Percentiles rank a stretch among this genome's conserved stretches.
phyloP scores from a whole-genome alignment of 2,797 vertebrate species.

The Microcaecilia unicolor region DNA sequence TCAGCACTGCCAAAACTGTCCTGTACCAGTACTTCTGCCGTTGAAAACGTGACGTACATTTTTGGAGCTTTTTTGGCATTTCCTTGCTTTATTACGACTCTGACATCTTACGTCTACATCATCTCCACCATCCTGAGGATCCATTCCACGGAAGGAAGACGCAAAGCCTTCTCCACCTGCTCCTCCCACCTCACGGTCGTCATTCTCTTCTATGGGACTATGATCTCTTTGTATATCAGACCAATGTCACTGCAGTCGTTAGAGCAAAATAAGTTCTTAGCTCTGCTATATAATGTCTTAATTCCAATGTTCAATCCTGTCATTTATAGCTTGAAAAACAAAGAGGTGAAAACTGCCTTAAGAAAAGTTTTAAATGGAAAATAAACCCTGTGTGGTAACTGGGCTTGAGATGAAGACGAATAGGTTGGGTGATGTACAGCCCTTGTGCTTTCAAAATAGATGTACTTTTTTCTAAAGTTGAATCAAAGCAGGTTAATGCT shows the following conservation, averaged over 20 bases:
- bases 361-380: too few relatives aligned
- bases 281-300: background rate
- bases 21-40: background rate
- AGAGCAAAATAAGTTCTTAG: background rate
- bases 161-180: slow-evolving; percentile 5
- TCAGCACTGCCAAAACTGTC: slow-evolving; percentile 18
- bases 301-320: background rate
- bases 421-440: too few relatives aligned
- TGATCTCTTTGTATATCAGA: background rate
- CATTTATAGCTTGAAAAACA: background rate
- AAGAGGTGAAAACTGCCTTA: background rate
- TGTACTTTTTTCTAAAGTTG: too few relatives aligned
- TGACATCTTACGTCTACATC: background rate
- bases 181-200: slow-evolving; percentile 6
- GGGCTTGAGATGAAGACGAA: too few relatives aligned
- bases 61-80: background rate
- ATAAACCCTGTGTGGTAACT: too few relatives aligned
- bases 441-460: too few relatives aligned
- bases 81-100: background rate
- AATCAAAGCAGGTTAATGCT: too few relatives aligned
- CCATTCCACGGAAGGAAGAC: background rate
- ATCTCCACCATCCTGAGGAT: background rate
- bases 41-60: slow-evolving; percentile 12
- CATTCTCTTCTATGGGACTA: background rate
- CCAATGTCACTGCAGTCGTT: background rate